Percentiles rank a stretch among this genome's conserved stretches.
Conservation (phyloP, 2,888 invertebrate genomes). For the Mimas tiliae region DNA sequence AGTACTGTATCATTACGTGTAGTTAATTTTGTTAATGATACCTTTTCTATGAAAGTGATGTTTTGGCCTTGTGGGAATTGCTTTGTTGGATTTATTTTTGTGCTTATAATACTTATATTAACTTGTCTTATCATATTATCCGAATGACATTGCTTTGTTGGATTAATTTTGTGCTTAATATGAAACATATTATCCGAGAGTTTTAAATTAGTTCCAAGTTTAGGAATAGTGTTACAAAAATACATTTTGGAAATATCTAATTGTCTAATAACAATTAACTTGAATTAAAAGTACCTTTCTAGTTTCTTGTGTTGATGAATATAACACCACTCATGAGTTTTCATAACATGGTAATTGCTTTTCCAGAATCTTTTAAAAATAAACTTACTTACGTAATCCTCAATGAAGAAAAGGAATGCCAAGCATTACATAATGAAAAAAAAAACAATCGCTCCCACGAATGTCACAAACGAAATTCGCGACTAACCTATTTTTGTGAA, state of each 20-base stretch:
- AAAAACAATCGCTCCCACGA: conserved; percentile 36
- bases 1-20: conserved; percentile 26
- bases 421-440: conserved; percentile 11
- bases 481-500: conserved; percentile 83
- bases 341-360: not conserved
- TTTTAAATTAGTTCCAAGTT: not conserved
- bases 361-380: not conserved
- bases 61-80: not conserved
- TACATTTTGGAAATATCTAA: no score
- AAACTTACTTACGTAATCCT: conserved; percentile 8
- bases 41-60: no score
- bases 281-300: no score
- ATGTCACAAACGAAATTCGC: conserved; percentile 57
- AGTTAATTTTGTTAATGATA: conserved; percentile 10
- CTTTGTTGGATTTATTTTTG: not conserved
- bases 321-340: no score
- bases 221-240: no score
- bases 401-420: not conserved
- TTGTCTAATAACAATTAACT: no score
- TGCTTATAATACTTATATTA: not conserved
- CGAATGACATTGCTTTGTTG: not conserved
- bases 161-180: not conserved
- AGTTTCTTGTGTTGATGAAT: no score
- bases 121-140: no score
- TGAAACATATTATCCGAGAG: not conserved